phyloP scores from a whole-genome alignment of 2,113 vertebrate genomes.

The Morone saxatilis region DNA sequence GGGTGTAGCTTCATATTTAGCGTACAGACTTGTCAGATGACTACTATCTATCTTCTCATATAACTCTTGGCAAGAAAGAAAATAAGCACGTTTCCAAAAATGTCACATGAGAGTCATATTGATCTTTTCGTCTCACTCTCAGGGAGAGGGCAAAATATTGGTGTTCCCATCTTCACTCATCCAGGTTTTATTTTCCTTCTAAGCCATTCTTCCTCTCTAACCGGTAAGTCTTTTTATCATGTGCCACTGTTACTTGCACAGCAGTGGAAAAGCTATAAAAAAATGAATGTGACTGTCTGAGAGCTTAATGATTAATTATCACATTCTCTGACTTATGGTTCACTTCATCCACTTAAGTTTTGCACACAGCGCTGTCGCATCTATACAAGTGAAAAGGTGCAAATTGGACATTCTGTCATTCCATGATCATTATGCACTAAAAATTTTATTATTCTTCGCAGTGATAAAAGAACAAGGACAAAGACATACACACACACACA shows the following conservation, averaged over 20 bases:
- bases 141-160: neutral
- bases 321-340: slow-evolving; percentile 3
- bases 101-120: neutral
- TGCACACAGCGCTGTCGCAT: neutral
- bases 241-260: neutral
- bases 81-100: neutral
- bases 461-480: neutral
- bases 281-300: neutral
- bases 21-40: neutral
- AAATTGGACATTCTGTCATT: neutral
- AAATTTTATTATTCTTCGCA: neutral
- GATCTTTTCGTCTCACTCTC: neutral
- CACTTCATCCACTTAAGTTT: neutral
- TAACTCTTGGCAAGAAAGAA: neutral
- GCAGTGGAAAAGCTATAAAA: neutral
- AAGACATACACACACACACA: neutral
- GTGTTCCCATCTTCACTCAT: neutral
- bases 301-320: slow-evolving; percentile 17
- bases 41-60: too few relatives aligned
- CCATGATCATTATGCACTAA: neutral
- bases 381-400: neutral
- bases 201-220: neutral
- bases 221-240: neutral
- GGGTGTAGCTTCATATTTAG: neutral
- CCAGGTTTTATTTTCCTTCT: neutral